A percentile compares a stretch with the other conserved stretches of the same genome.
These are phyloP conservation scores for Pristionchus maxplancki DNA, from an alignment of 2,888 invertebrate genomes.

Conservation along the genomic window DNA sequence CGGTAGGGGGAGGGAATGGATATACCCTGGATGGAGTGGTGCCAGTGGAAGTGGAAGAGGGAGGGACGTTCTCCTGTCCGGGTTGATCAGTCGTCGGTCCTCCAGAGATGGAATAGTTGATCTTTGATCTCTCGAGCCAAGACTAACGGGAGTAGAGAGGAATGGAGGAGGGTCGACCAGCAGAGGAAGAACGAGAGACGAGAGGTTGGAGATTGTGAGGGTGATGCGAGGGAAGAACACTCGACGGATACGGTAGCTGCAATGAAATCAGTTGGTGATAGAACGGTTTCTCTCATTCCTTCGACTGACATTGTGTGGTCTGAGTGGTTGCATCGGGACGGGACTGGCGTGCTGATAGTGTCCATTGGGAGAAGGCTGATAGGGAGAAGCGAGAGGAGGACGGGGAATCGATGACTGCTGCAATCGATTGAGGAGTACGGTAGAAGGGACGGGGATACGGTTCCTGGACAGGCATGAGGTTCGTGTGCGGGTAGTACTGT, in stretches of 20 bases:
- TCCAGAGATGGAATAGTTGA: not conserved
- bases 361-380: constrained; percentile 16
- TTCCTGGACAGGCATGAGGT: constrained; percentile 30
- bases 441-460: not conserved
- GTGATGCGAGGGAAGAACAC: constrained; percentile 4
- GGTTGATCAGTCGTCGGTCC: not conserved
- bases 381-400: not conserved
- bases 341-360: constrained; percentile 28
- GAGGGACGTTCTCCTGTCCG: constrained; percentile 2
- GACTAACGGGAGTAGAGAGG: not conserved
- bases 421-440: not conserved
- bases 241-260: constrained; percentile 44
- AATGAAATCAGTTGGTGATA: not conserved
- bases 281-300: not conserved
- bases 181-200: constrained; percentile 12
- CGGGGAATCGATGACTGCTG: constrained; percentile 26
- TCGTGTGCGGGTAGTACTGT: constrained; percentile 48
- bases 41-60: not conserved
- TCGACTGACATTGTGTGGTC: constrained; percentile 41
- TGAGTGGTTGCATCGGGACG: constrained; percentile 44
- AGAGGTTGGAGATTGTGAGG: constrained; percentile 32
- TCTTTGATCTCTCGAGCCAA: not conserved
- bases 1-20: constrained; percentile 23
- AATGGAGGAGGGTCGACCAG: not conserved
- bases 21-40: not conserved